phyloP scores from a whole-genome alignment of 1,140 invertebrate species.

The Heliconius congener region DNA sequence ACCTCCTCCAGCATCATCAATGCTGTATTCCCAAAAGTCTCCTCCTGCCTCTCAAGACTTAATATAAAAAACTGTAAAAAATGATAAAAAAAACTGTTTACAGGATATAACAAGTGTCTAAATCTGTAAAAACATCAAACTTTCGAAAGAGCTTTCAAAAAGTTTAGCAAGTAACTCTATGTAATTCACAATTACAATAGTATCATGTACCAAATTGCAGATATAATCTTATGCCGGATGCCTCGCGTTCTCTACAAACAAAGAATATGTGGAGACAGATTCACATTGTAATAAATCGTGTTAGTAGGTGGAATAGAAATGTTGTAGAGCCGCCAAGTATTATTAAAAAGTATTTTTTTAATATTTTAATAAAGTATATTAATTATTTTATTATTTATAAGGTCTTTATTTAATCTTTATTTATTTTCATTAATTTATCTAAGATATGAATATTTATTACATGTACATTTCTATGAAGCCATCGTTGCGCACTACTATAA shows the following conservation, averaged over 20 bases:
- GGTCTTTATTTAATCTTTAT: too few species aligned
- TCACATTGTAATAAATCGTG: slow-evolving; percentile 73
- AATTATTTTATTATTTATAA: too few species aligned
- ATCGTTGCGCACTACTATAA: too few species aligned
- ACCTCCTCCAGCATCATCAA: too few species aligned
- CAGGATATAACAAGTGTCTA: not conserved
- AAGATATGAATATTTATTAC: too few species aligned
- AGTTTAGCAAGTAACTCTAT: not conserved
- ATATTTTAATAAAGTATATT: too few species aligned
- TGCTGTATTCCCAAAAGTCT: too few species aligned
- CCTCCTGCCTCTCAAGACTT: too few species aligned
- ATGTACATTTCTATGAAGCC: too few species aligned
- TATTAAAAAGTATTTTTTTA: not conserved
- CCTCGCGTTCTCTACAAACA: slow-evolving; percentile 53
- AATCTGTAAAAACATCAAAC: not conserved
- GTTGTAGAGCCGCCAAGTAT: slow-evolving; percentile 43
- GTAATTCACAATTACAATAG: slow-evolving; percentile 13
- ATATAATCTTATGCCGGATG: slow-evolving; percentile 57
- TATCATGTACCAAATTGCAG: slow-evolving; percentile 44
- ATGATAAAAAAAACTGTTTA: too few species aligned
- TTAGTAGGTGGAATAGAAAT: slow-evolving; percentile 61
- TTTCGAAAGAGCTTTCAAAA: not conserved
- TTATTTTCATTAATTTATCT: too few species aligned
- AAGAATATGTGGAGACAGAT: slow-evolving; percentile 70
- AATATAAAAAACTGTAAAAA: too few species aligned